phyloP scores from a whole-genome alignment of 2,888 invertebrate genomes.

The Psylliodes chrysocephalus region DNA sequence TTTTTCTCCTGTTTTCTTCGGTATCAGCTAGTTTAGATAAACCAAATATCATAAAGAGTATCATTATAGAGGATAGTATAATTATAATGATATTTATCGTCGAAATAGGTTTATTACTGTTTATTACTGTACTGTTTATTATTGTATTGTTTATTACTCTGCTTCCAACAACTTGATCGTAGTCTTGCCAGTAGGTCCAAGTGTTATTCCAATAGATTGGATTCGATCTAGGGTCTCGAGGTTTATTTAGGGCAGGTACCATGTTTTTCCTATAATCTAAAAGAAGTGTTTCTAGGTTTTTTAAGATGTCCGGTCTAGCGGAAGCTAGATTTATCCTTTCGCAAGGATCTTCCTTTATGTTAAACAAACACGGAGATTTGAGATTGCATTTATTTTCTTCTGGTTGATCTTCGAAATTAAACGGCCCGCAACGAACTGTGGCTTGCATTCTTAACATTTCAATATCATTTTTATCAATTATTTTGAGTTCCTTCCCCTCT shows the following conservation, averaged over 20 bases:
- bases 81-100: slow-evolving; percentile 58
- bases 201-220: slow-evolving; percentile 67
- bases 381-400: slow-evolving; percentile 56
- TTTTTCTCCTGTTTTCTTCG: not conserved
- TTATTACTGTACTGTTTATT: no score
- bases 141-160: no score
- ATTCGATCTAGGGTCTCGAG: slow-evolving; percentile 65
- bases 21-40: slow-evolving; percentile 4
- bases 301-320: slow-evolving; percentile 59
- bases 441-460: slow-evolving; percentile 53
- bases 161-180: slow-evolving; percentile 60
- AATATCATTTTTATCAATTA: slow-evolving; percentile 51
- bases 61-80: slow-evolving; percentile 53
- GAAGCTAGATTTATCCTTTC: slow-evolving; percentile 66
- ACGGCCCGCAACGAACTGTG: slow-evolving; percentile 53
- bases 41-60: slow-evolving; percentile 48
- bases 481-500: slow-evolving; percentile 43
- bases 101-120: slow-evolving; percentile 49
- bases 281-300: slow-evolving; percentile 64
- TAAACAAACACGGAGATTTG: slow-evolving; percentile 65
- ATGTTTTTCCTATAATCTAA: slow-evolving; percentile 62
- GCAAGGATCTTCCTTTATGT: slow-evolving; percentile 67
- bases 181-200: slow-evolving; percentile 72
- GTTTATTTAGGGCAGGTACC: slow-evolving; percentile 63
- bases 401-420: slow-evolving; percentile 50